These are phyloP conservation scores for Oncorhynchus kisutch DNA, from an alignment of 2,113 vertebrate species.

Conservation along the genomic window DNA sequence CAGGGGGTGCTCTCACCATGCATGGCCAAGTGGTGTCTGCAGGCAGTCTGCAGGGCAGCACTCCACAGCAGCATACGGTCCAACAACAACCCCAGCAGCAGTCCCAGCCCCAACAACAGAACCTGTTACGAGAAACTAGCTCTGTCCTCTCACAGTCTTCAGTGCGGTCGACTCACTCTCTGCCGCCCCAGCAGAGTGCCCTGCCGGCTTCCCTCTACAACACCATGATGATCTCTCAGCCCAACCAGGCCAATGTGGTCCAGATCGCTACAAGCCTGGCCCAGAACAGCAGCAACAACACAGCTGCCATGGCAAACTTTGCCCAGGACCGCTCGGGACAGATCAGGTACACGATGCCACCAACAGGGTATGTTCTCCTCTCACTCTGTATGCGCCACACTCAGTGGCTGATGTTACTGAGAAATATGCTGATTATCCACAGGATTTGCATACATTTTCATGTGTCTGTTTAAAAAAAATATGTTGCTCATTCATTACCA, in stretches of 20 bases:
- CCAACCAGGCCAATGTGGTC: conserved; percentile 80
- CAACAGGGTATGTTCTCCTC: neutral
- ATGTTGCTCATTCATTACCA: neutral
- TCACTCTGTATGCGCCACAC: no score
- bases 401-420: no score
- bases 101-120: conserved; percentile 81
- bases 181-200: conserved; percentile 82
- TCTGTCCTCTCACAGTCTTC: conserved; percentile 69
- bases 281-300: conserved; percentile 78
- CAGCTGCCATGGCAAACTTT: conserved; percentile 78
- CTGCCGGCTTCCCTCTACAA: conserved; percentile 87
- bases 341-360: conserved; percentile 77
- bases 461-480: no score
- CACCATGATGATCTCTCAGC: conserved; percentile 96
- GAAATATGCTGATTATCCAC: no score
- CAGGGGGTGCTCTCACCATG: conserved; percentile 80
- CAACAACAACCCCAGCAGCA: conserved; percentile 50
- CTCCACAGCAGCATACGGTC: conserved; percentile 71
- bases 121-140: conserved; percentile 76
- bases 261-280: conserved; percentile 86
- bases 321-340: conserved; percentile 83
- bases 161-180: conserved; percentile 70
- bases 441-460: no score
- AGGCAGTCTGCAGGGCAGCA: conserved; percentile 79
- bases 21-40: conserved; percentile 84